Evolutionary conservation across 2,888 invertebrate genomes (phyloP).

Genomic region (Drosophila mulleri): DNA sequence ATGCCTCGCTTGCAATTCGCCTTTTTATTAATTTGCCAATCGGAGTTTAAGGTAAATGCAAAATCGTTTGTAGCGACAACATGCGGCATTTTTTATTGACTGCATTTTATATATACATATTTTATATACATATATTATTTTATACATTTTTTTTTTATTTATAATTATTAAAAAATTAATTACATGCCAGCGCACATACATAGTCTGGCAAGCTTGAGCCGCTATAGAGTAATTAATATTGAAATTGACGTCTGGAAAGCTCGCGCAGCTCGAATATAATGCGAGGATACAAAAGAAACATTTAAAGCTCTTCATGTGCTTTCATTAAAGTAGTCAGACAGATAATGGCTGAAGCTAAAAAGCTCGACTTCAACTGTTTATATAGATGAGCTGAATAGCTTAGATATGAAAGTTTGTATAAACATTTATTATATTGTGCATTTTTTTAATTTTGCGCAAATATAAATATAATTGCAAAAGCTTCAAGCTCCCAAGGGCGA

Average conservation of each 20-base stretch:
- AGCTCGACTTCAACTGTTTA: too few species aligned
- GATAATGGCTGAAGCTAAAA: too few species aligned
- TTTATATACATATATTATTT: too few species aligned
- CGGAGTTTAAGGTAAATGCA: constrained; percentile 4
- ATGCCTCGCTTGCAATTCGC: background rate
- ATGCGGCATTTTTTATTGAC: constrained; percentile 53
- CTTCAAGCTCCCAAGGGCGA: too few species aligned
- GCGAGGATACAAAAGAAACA: background rate
- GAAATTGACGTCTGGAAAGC: background rate
- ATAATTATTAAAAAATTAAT: constrained; percentile 75
- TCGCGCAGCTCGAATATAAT: background rate
- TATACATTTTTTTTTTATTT: constrained; percentile 34
- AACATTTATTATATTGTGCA: too few species aligned
- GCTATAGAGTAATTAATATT: background rate
- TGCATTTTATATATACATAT: constrained; percentile 67
- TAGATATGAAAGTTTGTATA: too few species aligned
- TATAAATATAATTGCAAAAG: too few species aligned
- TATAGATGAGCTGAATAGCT: too few species aligned
- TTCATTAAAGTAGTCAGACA: background rate
- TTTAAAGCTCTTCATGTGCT: constrained; percentile 2
- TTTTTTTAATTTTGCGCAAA: too few species aligned
- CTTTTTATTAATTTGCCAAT: background rate
- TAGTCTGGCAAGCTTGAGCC: background rate
- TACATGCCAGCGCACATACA: constrained; percentile 55
- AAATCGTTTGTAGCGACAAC: constrained; percentile 10